A percentile compares a stretch with the other conserved stretches of the same genome.
Conservation (phyloP, 2,888 invertebrate species). For the Torymus tubicola region DNA sequence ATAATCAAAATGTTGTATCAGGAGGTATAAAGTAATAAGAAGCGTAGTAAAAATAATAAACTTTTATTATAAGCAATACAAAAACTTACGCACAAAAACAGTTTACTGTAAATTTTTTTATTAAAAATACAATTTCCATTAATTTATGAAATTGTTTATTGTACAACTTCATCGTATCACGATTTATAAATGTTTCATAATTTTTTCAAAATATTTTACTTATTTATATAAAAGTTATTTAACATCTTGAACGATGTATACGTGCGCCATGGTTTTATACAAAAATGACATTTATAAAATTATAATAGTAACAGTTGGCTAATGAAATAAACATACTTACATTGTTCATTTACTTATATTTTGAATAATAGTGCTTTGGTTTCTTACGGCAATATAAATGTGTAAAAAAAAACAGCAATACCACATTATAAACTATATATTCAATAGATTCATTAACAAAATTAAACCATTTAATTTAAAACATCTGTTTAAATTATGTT, state of each 20-base stretch:
- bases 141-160: conserved; percentile 22
- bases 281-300: conserved; percentile 22
- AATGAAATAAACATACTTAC: conserved; percentile 9
- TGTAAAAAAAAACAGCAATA: conserved; percentile 34
- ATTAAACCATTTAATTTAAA: conserved; percentile 19
- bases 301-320: conserved; percentile 1
- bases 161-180: neutral
- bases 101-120: conserved; percentile 16
- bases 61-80: conserved; percentile 66
- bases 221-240: conserved; percentile 5
- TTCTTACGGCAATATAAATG: conserved; percentile 34
- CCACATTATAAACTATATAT: conserved; percentile 29
- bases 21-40: too few relatives aligned
- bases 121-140: conserved; percentile 18
- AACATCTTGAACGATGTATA: conserved; percentile 10
- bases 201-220: neutral
- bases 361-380: conserved; percentile 38
- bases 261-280: conserved; percentile 24
- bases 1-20: neutral
- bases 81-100: conserved; percentile 54
- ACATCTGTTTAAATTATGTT: conserved; percentile 13
- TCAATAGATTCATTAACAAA: conserved; percentile 36
- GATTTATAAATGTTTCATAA: neutral
- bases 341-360: conserved; percentile 7
- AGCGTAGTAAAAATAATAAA: conserved; percentile 48